These are phyloP conservation scores for Diglossa cyanea DNA, from an alignment of 2,797 vertebrate genomes.

Conservation along the genomic window DNA sequence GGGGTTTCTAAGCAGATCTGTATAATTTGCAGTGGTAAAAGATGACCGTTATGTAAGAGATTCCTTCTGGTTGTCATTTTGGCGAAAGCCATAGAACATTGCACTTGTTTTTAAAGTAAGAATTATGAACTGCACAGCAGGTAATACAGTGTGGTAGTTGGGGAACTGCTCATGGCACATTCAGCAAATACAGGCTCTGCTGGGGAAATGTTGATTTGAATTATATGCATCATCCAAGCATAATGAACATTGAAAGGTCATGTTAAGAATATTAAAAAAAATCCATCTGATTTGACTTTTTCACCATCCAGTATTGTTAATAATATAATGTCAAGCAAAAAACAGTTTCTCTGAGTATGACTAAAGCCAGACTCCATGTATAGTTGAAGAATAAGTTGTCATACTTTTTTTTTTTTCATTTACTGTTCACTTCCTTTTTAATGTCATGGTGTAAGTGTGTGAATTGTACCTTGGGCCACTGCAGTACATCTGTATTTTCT, in stretches of 20 bases:
- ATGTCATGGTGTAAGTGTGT: not conserved
- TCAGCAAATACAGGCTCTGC: not conserved
- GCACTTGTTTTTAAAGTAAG: not conserved
- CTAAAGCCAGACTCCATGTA: not conserved
- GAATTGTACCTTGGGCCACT: not conserved
- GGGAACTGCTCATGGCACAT: not conserved
- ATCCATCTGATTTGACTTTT: slow-evolving; percentile 16
- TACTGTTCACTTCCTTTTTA: not conserved
- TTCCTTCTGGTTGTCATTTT: not conserved
- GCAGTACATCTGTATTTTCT: not conserved
- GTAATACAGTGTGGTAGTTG: not conserved
- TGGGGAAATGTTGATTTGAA: not conserved
- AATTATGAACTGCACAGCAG: not conserved
- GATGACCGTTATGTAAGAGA: not conserved
- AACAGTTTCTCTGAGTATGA: not conserved
- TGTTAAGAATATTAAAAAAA: not conserved
- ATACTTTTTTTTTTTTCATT: not conserved
- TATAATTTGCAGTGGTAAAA: not conserved
- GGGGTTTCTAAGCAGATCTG: not conserved
- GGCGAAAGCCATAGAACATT: not conserved
- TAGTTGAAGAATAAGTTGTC: not conserved
- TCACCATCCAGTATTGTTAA: not conserved
- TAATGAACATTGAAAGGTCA: slow-evolving; percentile 11
- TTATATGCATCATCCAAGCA: slow-evolving; percentile 9
- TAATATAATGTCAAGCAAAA: not conserved